phyloP scores from a whole-genome alignment of 2,888 invertebrate species.

The Amblyjoppa fuscipennis region DNA sequence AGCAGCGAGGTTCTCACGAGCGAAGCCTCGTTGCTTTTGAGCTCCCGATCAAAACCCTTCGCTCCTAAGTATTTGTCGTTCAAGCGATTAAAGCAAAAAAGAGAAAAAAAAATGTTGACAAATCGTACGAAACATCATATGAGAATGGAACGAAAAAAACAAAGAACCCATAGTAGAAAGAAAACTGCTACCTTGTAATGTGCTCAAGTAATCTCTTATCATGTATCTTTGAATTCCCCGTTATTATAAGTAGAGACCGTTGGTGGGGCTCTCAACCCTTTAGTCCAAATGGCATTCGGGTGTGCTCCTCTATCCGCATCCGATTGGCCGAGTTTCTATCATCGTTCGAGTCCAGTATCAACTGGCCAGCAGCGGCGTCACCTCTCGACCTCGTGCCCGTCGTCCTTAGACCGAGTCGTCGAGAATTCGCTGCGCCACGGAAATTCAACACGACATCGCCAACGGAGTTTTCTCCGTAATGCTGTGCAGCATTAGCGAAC shows the following conservation, averaged over 20 bases:
- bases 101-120: not conserved
- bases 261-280: constrained; percentile 84
- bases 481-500: constrained; percentile 8
- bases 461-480: not conserved
- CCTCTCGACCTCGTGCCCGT: constrained; percentile 29
- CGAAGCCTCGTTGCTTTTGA: constrained; percentile 55
- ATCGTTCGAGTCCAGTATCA: constrained; percentile 78
- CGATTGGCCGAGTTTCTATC: constrained; percentile 84
- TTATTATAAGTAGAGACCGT: constrained; percentile 85
- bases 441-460: constrained; percentile 23
- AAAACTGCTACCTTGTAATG: constrained; percentile 66
- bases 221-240: constrained; percentile 85
- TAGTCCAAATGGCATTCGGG: constrained; percentile 85
- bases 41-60: constrained; percentile 28
- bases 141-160: constrained; percentile 54
- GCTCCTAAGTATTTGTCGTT: constrained; percentile 30
- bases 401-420: constrained; percentile 40
- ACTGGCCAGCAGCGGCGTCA: constrained; percentile 71
- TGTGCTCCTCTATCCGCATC: constrained; percentile 82
- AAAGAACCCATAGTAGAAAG: constrained; percentile 62
- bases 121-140: not conserved
- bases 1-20: constrained; percentile 35
- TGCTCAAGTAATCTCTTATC: constrained; percentile 79
- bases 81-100: constrained; percentile 3
- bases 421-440: constrained; percentile 22